Evolutionary conservation across 2,888 invertebrate species (phyloP).

Genomic region (Synanthedon myopaeformis): DNA sequence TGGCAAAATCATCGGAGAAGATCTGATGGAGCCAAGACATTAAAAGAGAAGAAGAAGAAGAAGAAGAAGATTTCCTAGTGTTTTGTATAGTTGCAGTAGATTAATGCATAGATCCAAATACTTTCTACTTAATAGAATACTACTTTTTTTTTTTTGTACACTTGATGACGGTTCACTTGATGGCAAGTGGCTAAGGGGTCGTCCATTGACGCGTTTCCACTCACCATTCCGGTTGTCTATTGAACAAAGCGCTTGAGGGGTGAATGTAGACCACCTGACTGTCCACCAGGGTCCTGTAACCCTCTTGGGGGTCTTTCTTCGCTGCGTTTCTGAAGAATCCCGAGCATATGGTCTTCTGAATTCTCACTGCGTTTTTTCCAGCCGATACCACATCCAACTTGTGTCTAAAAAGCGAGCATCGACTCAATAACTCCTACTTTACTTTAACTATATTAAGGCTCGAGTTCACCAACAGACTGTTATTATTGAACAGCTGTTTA

Average conservation of each 20-base stretch:
- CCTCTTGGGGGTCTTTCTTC: slow-evolving; percentile 99
- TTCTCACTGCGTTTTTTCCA: slow-evolving; percentile 92
- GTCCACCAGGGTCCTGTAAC: slow-evolving; percentile 96
- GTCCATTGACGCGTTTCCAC: neutral
- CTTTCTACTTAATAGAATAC: neutral
- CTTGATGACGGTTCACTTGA: too few relatives aligned
- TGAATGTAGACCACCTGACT: slow-evolving; percentile 99
- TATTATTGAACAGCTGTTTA: too few relatives aligned
- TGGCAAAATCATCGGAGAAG: too few relatives aligned
- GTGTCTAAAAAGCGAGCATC: slow-evolving; percentile 69
- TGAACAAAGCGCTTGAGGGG: slow-evolving; percentile 97
- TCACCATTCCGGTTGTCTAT: slow-evolving; percentile 98
- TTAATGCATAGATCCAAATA: too few relatives aligned
- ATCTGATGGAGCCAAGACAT: too few relatives aligned
- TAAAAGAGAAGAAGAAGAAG: too few relatives aligned
- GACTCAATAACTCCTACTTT: neutral
- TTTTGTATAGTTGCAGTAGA: too few relatives aligned
- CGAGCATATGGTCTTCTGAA: slow-evolving; percentile 98
- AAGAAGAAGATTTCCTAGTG: too few relatives aligned
- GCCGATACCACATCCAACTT: slow-evolving; percentile 97
- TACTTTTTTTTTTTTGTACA: neutral
- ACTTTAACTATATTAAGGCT: too few relatives aligned
- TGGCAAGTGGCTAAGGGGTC: neutral
- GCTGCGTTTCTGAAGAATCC: slow-evolving; percentile 99
- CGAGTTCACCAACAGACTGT: too few relatives aligned